A percentile compares a stretch with the other conserved stretches of the same genome.
Conservation (phyloP, 2,797 vertebrate species). For the Discoglossus pictus region DNA sequence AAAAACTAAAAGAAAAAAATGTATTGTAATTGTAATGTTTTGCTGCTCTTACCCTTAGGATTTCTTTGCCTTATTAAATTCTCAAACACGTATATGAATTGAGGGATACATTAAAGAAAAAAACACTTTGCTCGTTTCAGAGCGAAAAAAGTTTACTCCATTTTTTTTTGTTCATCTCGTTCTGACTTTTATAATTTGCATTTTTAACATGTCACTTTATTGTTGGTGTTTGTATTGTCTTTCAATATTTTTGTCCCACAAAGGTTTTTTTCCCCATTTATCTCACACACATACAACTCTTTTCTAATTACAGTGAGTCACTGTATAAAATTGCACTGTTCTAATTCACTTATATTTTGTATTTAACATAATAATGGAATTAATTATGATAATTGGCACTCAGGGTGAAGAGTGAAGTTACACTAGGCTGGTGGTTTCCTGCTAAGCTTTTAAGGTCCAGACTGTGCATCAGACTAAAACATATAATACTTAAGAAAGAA, state of each 20-base stretch:
- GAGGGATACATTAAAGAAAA: conserved; percentile 55
- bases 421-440: conserved; percentile 50
- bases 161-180: conserved; percentile 17
- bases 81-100: conserved; percentile 38
- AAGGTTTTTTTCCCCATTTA: conserved; percentile 46
- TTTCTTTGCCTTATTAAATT: conserved; percentile 82
- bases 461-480: no score
- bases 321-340: conserved; percentile 63
- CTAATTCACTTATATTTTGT: conserved; percentile 37
- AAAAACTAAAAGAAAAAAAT: conserved; percentile 44
- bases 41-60: conserved; percentile 68
- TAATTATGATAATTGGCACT: neutral
- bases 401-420: no score
- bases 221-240: neutral
- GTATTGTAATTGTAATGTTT: conserved; percentile 61
- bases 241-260: conserved; percentile 27
- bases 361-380: conserved; percentile 13
- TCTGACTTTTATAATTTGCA: conserved; percentile 12
- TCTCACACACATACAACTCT: conserved; percentile 44
- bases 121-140: conserved; percentile 74
- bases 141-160: conserved; percentile 60
- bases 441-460: no score
- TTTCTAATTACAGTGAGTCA: conserved; percentile 59
- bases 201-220: conserved; percentile 39
- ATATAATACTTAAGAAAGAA: no score